Evolutionary conservation across 2,113 vertebrate species (phyloP), one percentile per base, ranked within the genome.

Genomic region (Dipodomys ordii): DNA sequence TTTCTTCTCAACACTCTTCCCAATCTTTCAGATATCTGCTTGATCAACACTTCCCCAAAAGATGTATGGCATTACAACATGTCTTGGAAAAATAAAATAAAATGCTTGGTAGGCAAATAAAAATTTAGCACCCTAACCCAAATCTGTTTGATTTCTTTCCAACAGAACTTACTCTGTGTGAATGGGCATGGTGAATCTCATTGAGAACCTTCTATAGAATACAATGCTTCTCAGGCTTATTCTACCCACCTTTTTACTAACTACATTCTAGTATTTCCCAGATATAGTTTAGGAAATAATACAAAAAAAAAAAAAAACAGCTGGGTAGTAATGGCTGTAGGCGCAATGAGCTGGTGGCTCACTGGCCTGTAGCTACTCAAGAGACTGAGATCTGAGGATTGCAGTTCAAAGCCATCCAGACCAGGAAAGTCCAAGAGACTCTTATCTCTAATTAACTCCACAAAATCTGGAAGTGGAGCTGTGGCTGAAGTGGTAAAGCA

Each of bases 221-320:
- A 2, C 1, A 83, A 2, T 65, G 62, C 83, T 88, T 74, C 65
- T 88, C 30, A 67, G 62, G 30, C 35, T 71, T 74, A 81, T 65
- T 77, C n/a, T 4, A 46, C 35, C 79, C 49, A 87, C 13, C 22
- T 22, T 91, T 76, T 83, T 57, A 80, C 27, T 22, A 84, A 90
- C 68, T 35, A 88, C 53, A 39, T 67, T n/a, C 32, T 76, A 88
- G 83, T 25, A 92, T 62, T 87, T 92, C 72, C 18, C 87, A n/a
- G 91, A 87, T 65, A 87, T 2, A 64, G 27, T 84, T 22, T 62
- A 65, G 6, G 64, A n/a, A 32, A 91, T 83, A 39, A 73, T 53
- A 57, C 15, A 57, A 57, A 57, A 16, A 57, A 39, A 57, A 39
- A 39, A 57, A 57, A 57, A 16, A 57, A 16, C 53, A 57, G 53